Percentiles rank a stretch among this genome's conserved stretches.
Evolutionary conservation across 2,888 invertebrate genomes (phyloP).

Genomic region (Eupithecia subfuscata): DNA sequence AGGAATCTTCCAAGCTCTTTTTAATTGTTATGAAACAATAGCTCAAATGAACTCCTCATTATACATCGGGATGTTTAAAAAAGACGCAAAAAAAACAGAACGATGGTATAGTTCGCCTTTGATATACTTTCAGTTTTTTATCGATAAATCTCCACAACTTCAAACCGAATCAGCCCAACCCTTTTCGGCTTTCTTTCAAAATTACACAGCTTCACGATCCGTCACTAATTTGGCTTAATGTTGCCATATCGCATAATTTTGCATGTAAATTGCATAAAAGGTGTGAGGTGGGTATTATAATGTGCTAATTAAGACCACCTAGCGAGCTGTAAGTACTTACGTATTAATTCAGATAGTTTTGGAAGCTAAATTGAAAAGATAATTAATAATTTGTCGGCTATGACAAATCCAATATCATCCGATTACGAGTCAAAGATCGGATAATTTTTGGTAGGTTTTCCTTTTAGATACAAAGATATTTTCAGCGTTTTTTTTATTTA

Average conservation of each 20-base stretch:
- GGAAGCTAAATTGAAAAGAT: slow-evolving; percentile 6
- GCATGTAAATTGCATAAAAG: slow-evolving; percentile 41
- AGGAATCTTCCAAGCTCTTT: too few relatives aligned
- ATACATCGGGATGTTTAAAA: too few relatives aligned
- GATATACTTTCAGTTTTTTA: neutral
- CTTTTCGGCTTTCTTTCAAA: slow-evolving; percentile 41
- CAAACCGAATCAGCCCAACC: slow-evolving; percentile 13
- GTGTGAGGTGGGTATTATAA: slow-evolving; percentile 37
- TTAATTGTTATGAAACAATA: too few relatives aligned
- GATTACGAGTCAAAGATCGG: too few relatives aligned
- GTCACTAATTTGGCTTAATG: slow-evolving; percentile 46
- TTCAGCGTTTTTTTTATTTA: too few relatives aligned
- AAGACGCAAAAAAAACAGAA: too few relatives aligned
- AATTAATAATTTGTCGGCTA: neutral
- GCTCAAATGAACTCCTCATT: too few relatives aligned
- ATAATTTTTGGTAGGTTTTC: too few relatives aligned
- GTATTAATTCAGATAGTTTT: slow-evolving; percentile 18
- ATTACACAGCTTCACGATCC: slow-evolving; percentile 35
- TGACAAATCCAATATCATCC: too few relatives aligned
- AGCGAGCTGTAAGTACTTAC: slow-evolving; percentile 7
- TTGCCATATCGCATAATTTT: slow-evolving; percentile 42
- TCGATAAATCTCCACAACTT: slow-evolving; percentile 18
- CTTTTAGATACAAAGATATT: too few relatives aligned
- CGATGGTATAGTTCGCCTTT: too few relatives aligned
- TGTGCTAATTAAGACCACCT: slow-evolving; percentile 47